Percentiles rank a stretch among this genome's conserved stretches.
Evolutionary conservation across 35 echinoderm and acorn worm species (phyloP).

Genomic region (Eucidaris tribuloides): DNA sequence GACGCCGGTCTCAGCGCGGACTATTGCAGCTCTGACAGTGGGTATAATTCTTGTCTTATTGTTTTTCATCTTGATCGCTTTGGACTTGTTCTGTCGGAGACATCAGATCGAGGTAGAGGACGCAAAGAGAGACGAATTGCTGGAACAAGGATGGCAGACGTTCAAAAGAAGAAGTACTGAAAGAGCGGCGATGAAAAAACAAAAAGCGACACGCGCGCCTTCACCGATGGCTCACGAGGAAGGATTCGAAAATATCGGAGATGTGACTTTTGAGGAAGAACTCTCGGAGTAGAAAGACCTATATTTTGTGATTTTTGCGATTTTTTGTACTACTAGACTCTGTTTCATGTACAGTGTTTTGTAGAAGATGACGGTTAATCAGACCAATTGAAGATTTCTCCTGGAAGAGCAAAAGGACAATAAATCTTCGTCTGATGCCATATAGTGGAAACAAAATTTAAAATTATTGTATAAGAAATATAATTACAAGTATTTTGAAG

Average conservation of each 20-base stretch:
- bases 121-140: not conserved
- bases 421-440: no score
- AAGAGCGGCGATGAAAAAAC: not conserved
- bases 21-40: not conserved
- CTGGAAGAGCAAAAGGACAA: no score
- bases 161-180: conserved; percentile 14
- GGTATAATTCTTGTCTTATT: conserved; percentile 3
- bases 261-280: conserved; percentile 16
- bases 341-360: no score
- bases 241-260: not conserved
- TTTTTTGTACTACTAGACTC: no score
- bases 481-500: no score
- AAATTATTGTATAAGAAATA: no score
- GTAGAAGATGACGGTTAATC: no score
- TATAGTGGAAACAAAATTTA: no score
- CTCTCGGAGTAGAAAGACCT: not conserved
- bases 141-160: conserved; percentile 18
- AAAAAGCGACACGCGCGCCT: not conserved
- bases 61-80: not conserved
- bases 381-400: no score
- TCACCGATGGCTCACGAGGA: not conserved
- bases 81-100: not conserved
- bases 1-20: not conserved
- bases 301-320: no score
- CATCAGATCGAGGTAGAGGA: conserved; percentile 23